Conservation (phyloP, 2,888 invertebrate genomes). For the Eilema caniola region DNA sequence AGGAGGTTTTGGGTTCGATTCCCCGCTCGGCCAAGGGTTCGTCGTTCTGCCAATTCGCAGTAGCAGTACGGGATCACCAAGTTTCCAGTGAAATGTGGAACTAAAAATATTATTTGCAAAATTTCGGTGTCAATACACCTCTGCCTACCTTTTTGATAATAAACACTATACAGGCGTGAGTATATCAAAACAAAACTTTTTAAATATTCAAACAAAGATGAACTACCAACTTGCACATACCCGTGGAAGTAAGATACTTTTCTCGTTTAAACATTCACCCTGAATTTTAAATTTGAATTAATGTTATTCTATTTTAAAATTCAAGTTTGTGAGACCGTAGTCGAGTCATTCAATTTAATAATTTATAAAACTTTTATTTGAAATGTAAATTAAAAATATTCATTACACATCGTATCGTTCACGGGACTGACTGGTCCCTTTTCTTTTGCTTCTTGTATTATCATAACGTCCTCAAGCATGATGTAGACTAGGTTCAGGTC, state of each 20-base stretch:
- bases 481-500: constrained; percentile 21
- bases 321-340: constrained; percentile 39
- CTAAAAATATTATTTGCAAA: background rate
- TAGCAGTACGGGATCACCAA: background rate
- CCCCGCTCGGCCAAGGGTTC: background rate
- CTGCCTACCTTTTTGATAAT: background rate
- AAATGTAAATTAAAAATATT: constrained; percentile 38
- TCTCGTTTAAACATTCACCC: constrained; percentile 23
- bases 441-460: constrained; percentile 52
- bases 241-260: constrained; percentile 15
- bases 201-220: constrained; percentile 9
- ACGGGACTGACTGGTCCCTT: constrained; percentile 26
- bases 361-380: constrained; percentile 33
- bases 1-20: background rate
- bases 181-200: background rate
- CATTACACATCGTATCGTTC: constrained; percentile 20
- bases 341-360: constrained; percentile 39
- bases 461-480: constrained; percentile 39
- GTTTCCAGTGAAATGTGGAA: background rate
- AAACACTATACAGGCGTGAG: background rate
- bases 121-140: background rate
- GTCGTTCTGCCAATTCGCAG: background rate
- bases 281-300: constrained; percentile 40
- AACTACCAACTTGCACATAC: background rate
- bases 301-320: constrained; percentile 40